phyloP scores from a whole-genome alignment of 2,888 invertebrate species.

The Selenia dentaria region DNA sequence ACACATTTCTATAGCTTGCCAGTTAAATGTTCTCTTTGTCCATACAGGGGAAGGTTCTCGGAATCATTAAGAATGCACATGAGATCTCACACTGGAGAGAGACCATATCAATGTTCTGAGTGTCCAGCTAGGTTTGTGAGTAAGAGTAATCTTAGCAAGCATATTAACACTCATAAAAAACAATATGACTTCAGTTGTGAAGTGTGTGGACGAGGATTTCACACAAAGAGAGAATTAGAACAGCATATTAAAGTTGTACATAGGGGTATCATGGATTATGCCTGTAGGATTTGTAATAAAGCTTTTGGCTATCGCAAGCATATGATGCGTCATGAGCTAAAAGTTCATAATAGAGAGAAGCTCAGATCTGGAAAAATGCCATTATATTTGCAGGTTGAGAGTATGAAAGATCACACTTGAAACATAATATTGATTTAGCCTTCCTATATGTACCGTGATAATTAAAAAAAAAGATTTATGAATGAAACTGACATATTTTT shows the following conservation, averaged over 20 bases:
- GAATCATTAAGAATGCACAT: conserved; percentile 74
- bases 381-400: conserved; percentile 63
- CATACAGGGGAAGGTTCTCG: conserved; percentile 67
- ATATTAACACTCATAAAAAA: conserved; percentile 58
- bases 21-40: conserved; percentile 66
- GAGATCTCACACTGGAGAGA: conserved; percentile 73
- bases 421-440: too few relatives aligned
- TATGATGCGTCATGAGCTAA: conserved; percentile 74
- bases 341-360: conserved; percentile 72
- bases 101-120: conserved; percentile 66
- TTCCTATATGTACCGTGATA: too few relatives aligned
- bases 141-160: conserved; percentile 74
- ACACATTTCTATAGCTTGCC: conserved; percentile 69
- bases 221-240: conserved; percentile 61
- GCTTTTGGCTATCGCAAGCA: conserved; percentile 73
- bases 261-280: conserved; percentile 67
- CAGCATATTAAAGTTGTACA: conserved; percentile 72
- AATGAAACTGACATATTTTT: too few relatives aligned
- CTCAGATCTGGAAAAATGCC: conserved; percentile 64
- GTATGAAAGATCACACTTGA: conserved; percentile 42
- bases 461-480: too few relatives aligned
- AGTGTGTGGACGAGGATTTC: conserved; percentile 63
- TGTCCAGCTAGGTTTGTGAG: conserved; percentile 67
- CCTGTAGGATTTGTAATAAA: conserved; percentile 68
- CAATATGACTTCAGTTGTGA: conserved; percentile 66